phyloP scores from a whole-genome alignment of 1,140 invertebrate genomes.

The Contarinia nasturtii region DNA sequence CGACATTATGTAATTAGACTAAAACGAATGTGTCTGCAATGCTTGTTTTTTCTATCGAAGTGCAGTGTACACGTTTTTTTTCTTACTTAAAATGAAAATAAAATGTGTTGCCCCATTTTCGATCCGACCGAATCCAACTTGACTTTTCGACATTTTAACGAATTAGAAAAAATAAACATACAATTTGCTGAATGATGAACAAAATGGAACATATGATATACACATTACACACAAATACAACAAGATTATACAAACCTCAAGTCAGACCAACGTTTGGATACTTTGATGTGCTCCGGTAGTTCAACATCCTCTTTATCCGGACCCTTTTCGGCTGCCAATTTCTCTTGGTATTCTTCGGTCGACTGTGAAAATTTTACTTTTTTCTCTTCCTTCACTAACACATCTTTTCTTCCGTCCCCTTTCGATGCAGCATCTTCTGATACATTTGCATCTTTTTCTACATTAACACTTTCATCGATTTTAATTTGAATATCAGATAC shows the following conservation, averaged over 20 bases:
- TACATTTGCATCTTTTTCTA: slow-evolving; percentile 17
- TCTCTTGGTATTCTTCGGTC: slow-evolving; percentile 16
- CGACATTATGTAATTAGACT: too few relatives aligned
- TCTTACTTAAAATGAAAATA: not conserved
- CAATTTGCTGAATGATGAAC: too few relatives aligned
- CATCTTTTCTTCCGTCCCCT: too few relatives aligned
- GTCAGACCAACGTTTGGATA: slow-evolving; percentile 8
- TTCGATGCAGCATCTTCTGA: not conserved
- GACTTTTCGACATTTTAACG: too few relatives aligned
- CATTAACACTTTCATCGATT: slow-evolving; percentile 8
- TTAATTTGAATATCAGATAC: not conserved
- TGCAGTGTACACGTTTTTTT: not conserved
- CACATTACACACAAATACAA: too few relatives aligned
- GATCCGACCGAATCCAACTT: too few relatives aligned
- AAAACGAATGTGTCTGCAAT: too few relatives aligned
- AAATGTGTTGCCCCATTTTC: not conserved
- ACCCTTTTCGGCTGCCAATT: slow-evolving; percentile 2
- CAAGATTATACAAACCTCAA: slow-evolving; percentile 11
- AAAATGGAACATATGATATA: too few relatives aligned
- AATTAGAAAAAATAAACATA: too few relatives aligned
- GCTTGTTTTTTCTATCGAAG: not conserved
- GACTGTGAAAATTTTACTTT: slow-evolving; percentile 23
- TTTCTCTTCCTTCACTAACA: slow-evolving; percentile 9
- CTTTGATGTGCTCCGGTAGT: slow-evolving; percentile 12
- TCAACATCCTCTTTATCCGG: slow-evolving; percentile 21